Evolutionary conservation across 1,140 invertebrate genomes (phyloP), one percentile per base, ranked within the genome.

Genomic region (Trachymyrmex septentrionalis): DNA sequence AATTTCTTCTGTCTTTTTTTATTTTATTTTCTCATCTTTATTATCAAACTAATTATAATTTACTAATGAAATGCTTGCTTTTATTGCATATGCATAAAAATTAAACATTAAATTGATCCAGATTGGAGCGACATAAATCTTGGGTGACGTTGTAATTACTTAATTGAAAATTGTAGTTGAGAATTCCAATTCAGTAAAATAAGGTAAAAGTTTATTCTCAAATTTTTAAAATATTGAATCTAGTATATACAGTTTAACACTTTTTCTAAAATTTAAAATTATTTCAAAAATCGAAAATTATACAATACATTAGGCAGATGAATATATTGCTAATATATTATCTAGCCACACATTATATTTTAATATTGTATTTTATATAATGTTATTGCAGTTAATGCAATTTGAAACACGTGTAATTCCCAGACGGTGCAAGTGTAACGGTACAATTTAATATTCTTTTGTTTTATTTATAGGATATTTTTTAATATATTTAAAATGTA

Each of bases 361-460:
- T 12, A 57, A 57, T 7, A 10, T 38, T 14, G 4, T 27, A 27
- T 21, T 73, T 73, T n/a, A 73, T 14, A 14, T 21, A 57, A n/a
- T 73, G 1, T 53, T 19, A 6, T 7, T 44, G 38, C 9, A 44
- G 38, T 12, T 44, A 44, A 44, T 7, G 38, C 9, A 6, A 4
- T 19, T 7, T 73, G n/a, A 12, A 48, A n/a, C n/a, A 21, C 48
- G 19, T 69, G 9, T 44, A 21, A 48, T 24, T 69, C 34, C 4
- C 27, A 10, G 6, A 24, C 3, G 27, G 16, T 34, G 19, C 50
- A n/a, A 34, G 1, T 48, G 48, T 14, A 48, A 50, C 16, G 16
- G n/a, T 30, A 72, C 55, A 73, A 55, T 55, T 34, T 73, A 30
- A 55, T 19, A n/a, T 19, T 34, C 1, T 66, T n/a, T 71, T 71